A percentile compares a stretch with the other conserved stretches of the same genome.
These are phyloP conservation scores for Leptoteleia sp. DNA, from an alignment of 1,140 invertebrate species.

Conservation along the genomic window DNA sequence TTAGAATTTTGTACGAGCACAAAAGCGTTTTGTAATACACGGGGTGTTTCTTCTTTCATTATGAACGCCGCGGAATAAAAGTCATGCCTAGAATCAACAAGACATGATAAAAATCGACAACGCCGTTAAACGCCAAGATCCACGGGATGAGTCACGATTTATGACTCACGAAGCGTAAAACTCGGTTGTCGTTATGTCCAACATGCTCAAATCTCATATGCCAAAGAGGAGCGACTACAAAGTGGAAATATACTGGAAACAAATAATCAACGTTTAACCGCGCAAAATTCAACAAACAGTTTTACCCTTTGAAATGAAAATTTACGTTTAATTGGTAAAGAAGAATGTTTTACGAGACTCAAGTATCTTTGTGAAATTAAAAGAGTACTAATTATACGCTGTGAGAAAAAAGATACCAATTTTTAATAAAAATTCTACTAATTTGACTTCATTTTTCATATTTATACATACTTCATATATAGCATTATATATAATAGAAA, in stretches of 20 bases:
- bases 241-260: slow-evolving; percentile 27
- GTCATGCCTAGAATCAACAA: slow-evolving; percentile 59
- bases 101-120: slow-evolving; percentile 69
- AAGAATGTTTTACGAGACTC: too few species aligned
- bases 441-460: too few species aligned
- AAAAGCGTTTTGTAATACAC: slow-evolving; percentile 40
- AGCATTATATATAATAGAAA: too few species aligned
- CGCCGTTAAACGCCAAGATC: slow-evolving; percentile 69
- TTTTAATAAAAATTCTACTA: too few species aligned
- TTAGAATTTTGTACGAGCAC: not conserved
- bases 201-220: slow-evolving; percentile 31
- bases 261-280: too few species aligned
- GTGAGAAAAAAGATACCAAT: too few species aligned
- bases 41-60: slow-evolving; percentile 33
- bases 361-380: too few species aligned
- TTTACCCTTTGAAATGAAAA: too few species aligned
- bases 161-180: slow-evolving; percentile 64
- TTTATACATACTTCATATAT: too few species aligned
- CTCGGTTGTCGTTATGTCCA: slow-evolving; percentile 61
- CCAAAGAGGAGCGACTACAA: slow-evolving; percentile 16
- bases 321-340: too few species aligned
- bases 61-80: slow-evolving; percentile 44
- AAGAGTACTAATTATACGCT: too few species aligned
- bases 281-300: too few species aligned
- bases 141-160: slow-evolving; percentile 63